Evolutionary conservation across 1,140 invertebrate species (phyloP).

Genomic region (Trachymyrmex septentrionalis): DNA sequence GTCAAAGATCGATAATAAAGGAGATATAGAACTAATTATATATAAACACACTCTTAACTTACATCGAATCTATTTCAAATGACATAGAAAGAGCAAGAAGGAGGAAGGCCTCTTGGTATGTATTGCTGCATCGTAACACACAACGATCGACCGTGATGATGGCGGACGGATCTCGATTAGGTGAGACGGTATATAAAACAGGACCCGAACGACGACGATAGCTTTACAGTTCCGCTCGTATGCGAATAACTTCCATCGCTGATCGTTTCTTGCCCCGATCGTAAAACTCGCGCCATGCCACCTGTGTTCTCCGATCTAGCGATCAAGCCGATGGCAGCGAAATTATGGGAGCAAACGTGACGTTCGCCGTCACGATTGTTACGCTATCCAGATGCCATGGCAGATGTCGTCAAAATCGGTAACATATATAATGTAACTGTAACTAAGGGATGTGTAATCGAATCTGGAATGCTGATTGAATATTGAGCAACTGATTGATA

Average conservation of each 20-base stretch:
- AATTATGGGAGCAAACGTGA: conserved; percentile 32
- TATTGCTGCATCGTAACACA: neutral
- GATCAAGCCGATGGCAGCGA: neutral
- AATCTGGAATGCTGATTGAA: conserved; percentile 4
- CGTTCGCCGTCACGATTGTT: conserved; percentile 4
- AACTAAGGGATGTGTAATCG: neutral
- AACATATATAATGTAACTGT: neutral
- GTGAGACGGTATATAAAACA: conserved; percentile 69
- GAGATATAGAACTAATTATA: neutral
- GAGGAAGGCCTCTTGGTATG: neutral
- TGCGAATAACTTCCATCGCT: conserved; percentile 71
- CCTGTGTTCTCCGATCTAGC: neutral
- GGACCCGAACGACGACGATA: conserved; percentile 36
- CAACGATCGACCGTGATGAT: neutral
- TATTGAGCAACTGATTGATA: conserved; percentile 31
- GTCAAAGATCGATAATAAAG: neutral
- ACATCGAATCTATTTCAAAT: neutral
- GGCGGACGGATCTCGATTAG: neutral
- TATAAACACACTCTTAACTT: neutral
- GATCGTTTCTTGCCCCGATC: conserved; percentile 54
- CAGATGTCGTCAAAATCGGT: conserved; percentile 14
- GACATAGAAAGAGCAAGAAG: neutral
- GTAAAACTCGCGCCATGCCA: conserved; percentile 48
- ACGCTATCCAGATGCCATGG: neutral
- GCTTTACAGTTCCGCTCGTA: conserved; percentile 66